Evolutionary conservation across 2,888 invertebrate species (phyloP), one percentile per base, ranked within the genome.

Genomic region (Aphodius granarius): DNA sequence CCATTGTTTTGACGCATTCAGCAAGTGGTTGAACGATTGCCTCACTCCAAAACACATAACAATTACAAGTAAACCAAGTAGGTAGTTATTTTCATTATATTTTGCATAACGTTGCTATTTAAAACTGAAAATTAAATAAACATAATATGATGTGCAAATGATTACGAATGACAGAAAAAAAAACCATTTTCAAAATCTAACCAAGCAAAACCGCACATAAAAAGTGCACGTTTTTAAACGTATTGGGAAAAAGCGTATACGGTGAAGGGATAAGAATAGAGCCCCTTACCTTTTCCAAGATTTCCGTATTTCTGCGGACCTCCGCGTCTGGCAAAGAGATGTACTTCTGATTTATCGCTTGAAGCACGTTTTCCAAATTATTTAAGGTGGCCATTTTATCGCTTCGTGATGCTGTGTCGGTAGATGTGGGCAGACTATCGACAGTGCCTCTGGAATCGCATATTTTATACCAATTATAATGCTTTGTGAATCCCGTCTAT

Each of bases 261-360:
- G n/a, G 9, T 18, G 9, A 19, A 5, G 19, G 19, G 16, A 1
- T 71, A 65, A 5, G 23, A 4, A 62, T 21, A 21, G 6, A n/a
- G 6, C 17, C 78, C 71, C 86, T 87, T 71, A 86, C 86, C 78
- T 88, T 87, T 18, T 88, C 81, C 0, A 84, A 82, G 65, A 89
- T 88, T n/a, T 82, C 83, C 78, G 87, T 84, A 4, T 85, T 83
- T 68, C 76, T 71, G 19, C 73, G 80, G 62, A 75, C 76, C 13
- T 80, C 80, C 5, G 73, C 73, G 0, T 78, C 76, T 4, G 78
- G 23, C 18, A 83, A 74, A 6, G 79, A 81, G 22, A 83, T 80
- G 73, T 77, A 81, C n/a, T 80, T 75, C 62, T 72, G 76, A 73
- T 82, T 81, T 62, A 83, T 82, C 15, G 75, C 17, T 22, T 80